Evolutionary conservation across 2,113 vertebrate species (phyloP), one percentile per base, ranked within the genome.

Genomic region (Hypomesus transpacificus): DNA sequence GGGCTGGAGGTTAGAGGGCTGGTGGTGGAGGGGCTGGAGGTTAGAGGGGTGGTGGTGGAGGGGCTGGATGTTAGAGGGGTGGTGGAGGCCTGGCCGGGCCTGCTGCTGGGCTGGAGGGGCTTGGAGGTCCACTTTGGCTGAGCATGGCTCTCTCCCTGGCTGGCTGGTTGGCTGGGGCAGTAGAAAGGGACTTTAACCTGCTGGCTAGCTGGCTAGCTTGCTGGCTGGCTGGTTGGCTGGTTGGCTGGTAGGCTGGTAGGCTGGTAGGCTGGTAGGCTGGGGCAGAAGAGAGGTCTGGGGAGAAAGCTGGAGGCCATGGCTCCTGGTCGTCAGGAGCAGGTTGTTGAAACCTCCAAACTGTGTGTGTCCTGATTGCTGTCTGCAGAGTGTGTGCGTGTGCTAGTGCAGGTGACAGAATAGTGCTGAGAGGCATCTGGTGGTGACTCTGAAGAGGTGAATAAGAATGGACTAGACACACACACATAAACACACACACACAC

Each of bases 351-450:
- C 20, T 14, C 20, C 5, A 67, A 11, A 26, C 20, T 66, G 28
- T n/a, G 14, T 46, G 39, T 46, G 39, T 46, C 39, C 39, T 46
- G 39, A 8, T 1, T 46, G 39, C 8, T 11, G 39, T 46, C 39
- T 46, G 7, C 31, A 11, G 16, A 26, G 54, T 53, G 14, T 52
- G 53, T 56, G 62, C 4, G 39, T 59, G 50, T 66, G 24, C 52
- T 68, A 67, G 66, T 84, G 73, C 20, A 66, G 28, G 17, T 65
- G 62, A 71, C 16, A 66, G 67, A 80, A 20, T 26, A 67, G 28
- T 70, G 26, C 62, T 39, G 62, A 20, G n/a, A 17, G 14, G 28
- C 21, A 62, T 28, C 62, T 20, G n/a, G 31, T 65, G 17, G 18
- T 64, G 62, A 31, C 31, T 16, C 16, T 39, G 62, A 31, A 26